A percentile compares a stretch with the other conserved stretches of the same genome.
These are phyloP conservation scores for Meandrina meandrites DNA, from an alignment of 92 coral and sea anemone genomes.

Conservation along the genomic window DNA sequence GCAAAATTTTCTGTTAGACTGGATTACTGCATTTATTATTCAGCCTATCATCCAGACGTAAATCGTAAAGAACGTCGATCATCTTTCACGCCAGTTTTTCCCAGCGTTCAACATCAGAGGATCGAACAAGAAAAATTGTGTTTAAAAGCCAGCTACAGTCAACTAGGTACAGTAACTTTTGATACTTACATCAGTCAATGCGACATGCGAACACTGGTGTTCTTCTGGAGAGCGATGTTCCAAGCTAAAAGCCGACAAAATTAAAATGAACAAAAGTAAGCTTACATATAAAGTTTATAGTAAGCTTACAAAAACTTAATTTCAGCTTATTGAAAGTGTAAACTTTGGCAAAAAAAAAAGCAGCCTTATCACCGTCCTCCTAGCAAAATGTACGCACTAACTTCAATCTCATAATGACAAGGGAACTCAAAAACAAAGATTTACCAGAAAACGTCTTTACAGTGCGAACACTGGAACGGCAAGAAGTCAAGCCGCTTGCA, in stretches of 20 bases:
- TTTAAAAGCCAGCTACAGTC: neutral
- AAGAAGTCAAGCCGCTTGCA: constrained; percentile 92
- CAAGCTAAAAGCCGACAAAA: constrained; percentile 50
- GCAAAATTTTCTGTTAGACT: neutral
- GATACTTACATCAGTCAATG: constrained; percentile 76
- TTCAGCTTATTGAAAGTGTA: no score
- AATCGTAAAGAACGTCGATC: neutral
- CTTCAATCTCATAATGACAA: no score
- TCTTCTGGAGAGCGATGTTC: constrained; percentile 88
- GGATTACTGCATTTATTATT: neutral
- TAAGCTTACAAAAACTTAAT: neutral
- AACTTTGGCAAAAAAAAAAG: neutral
- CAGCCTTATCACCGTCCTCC: neutral
- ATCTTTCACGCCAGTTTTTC: neutral
- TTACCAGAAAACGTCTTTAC: constrained; percentile 87
- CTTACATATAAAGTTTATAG: neutral
- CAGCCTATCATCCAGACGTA: neutral
- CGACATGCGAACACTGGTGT: constrained; percentile 74
- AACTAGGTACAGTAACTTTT: neutral
- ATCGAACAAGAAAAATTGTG: no score
- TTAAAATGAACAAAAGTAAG: neutral
- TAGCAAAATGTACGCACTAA: no score
- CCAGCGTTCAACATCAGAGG: neutral
- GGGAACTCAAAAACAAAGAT: neutral
- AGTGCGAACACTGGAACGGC: constrained; percentile 86